Conservation (phyloP, 2,113 vertebrate species). For the Dunckerocampus dactyliophorus region DNA sequence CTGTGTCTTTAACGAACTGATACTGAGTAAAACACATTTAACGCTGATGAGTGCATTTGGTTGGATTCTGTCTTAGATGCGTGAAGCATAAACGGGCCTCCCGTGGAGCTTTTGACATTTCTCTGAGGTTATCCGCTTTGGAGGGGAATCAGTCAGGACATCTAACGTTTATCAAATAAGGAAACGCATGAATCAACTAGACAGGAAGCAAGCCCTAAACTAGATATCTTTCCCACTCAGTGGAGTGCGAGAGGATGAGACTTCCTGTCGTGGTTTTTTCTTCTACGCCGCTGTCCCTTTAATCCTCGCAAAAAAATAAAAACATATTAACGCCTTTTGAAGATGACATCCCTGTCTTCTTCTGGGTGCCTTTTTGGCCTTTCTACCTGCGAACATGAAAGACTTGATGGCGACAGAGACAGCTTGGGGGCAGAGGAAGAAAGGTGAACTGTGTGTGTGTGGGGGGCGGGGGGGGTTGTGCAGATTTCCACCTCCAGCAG, state of each 20-base stretch:
- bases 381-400: slow-evolving; percentile 69
- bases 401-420: slow-evolving; percentile 39
- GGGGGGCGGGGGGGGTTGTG: slow-evolving; percentile 44
- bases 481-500: slow-evolving; percentile 73
- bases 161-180: slow-evolving; percentile 52
- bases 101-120: slow-evolving; percentile 49
- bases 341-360: slow-evolving; percentile 58
- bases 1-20: slow-evolving; percentile 22
- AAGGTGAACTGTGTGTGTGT: slow-evolving; percentile 12
- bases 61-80: slow-evolving; percentile 31
- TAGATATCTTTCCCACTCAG: slow-evolving; percentile 32
- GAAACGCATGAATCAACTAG: slow-evolving; percentile 31
- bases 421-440: slow-evolving; percentile 22
- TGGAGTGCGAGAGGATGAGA: slow-evolving; percentile 30
- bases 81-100: slow-evolving; percentile 43
- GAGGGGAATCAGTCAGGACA: slow-evolving; percentile 56
- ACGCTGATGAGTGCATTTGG: slow-evolving; percentile 38
- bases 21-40: slow-evolving; percentile 5
- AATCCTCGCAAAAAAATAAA: slow-evolving; percentile 46
- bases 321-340: slow-evolving; percentile 63
- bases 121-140: slow-evolving; percentile 22
- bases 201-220: slow-evolving; percentile 44
- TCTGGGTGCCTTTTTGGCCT: slow-evolving; percentile 44
- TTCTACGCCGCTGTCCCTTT: slow-evolving; percentile 57
- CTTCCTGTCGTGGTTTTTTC: slow-evolving; percentile 52